phyloP scores from a whole-genome alignment of 2,888 invertebrate species.

The Bimastos eiseni region DNA sequence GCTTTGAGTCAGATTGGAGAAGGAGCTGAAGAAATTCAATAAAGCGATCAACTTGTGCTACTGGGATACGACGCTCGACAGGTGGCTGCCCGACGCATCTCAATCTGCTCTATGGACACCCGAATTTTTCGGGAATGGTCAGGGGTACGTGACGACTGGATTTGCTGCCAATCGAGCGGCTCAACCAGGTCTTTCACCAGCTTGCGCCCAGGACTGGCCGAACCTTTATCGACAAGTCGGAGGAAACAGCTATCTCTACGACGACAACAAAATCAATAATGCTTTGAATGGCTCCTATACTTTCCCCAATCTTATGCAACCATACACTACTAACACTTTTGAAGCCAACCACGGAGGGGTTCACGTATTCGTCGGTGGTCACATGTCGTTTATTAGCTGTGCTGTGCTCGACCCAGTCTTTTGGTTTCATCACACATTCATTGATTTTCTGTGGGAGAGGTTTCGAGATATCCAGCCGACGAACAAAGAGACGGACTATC shows the following conservation, averaged over 20 bases:
- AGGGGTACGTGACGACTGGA: not conserved
- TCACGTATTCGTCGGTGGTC: not conserved
- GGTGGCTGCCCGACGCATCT: not conserved
- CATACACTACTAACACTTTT: not conserved
- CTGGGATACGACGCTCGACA: not conserved
- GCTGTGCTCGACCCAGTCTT: not conserved
- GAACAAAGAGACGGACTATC: not conserved
- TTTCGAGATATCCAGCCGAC: not conserved
- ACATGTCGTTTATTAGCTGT: slow-evolving; percentile 9
- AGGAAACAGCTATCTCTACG: not conserved
- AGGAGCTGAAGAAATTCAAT: not conserved
- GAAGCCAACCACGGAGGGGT: not conserved
- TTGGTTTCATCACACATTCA: not conserved
- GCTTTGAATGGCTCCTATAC: too few relatives aligned
- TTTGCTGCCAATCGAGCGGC: not conserved
- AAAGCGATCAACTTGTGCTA: not conserved
- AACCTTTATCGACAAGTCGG: not conserved
- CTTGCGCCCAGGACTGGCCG: not conserved
- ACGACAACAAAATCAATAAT: not conserved
- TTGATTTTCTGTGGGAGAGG: not conserved
- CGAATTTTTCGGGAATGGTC: not conserved
- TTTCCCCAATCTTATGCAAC: not conserved
- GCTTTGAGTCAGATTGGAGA: not conserved
- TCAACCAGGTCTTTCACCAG: not conserved
- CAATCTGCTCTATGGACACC: not conserved